Conservation (phyloP, 1,140 invertebrate species). For the Aphelinus certus region DNA sequence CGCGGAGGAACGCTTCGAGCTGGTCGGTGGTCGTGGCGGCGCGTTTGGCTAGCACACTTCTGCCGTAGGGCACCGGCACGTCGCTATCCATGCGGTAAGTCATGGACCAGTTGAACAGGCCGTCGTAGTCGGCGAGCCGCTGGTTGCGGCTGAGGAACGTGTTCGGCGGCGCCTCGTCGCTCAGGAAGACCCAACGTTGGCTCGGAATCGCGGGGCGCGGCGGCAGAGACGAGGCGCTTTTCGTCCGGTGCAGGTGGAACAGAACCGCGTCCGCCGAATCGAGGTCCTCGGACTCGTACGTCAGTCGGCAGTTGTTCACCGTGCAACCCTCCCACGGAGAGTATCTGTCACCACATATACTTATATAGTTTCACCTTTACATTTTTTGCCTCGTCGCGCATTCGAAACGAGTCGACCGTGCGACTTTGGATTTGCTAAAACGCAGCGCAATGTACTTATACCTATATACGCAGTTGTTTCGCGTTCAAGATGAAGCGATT, state of each 20-base stretch:
- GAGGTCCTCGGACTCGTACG: slow-evolving; percentile 61
- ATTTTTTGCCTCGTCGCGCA: too few relatives aligned
- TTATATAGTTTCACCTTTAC: slow-evolving; percentile 13
- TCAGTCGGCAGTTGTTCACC: slow-evolving; percentile 67
- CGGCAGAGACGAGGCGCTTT: slow-evolving; percentile 56
- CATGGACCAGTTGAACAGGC: slow-evolving; percentile 82
- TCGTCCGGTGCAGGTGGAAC: slow-evolving; percentile 68
- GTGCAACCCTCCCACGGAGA: slow-evolving; percentile 69
- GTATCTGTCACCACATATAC: slow-evolving; percentile 44
- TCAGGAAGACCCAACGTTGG: slow-evolving; percentile 73
- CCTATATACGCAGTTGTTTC: too few relatives aligned
- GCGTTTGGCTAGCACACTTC: slow-evolving; percentile 58
- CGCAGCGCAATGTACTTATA: too few relatives aligned
- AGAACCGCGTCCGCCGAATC: slow-evolving; percentile 67
- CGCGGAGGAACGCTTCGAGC: neutral
- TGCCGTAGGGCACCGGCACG: slow-evolving; percentile 75
- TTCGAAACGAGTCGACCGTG: too few relatives aligned
- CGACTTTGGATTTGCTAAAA: too few relatives aligned
- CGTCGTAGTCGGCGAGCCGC: slow-evolving; percentile 64
- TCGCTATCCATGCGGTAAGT: slow-evolving; percentile 76
- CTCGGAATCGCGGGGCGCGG: slow-evolving; percentile 43
- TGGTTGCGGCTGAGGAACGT: slow-evolving; percentile 60
- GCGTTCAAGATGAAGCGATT: too few relatives aligned
- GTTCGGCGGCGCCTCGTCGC: slow-evolving; percentile 70
- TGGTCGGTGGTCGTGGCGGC: neutral